Evolutionary conservation across 1,140 invertebrate species (phyloP), one percentile per base, ranked within the genome.

Genomic region (Vanessa tameamea): DNA sequence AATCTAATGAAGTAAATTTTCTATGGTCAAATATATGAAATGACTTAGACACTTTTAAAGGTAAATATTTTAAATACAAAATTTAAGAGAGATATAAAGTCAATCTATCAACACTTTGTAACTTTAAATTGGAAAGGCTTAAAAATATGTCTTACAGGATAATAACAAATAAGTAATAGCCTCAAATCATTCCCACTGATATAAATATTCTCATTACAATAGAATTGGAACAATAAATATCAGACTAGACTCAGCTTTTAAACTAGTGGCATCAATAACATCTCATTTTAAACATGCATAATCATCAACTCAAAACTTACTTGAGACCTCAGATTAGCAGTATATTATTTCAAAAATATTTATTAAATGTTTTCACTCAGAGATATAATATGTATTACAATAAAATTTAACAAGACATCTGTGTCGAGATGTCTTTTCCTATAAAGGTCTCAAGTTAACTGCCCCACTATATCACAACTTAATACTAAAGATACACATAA

Each of bases 151-250:
- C 37, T 43, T 43, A 43, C 37, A 43, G 37, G 37, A 43, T 43
- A 37, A 37, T 37, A 43, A 53, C 8, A 67, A 67, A 43, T 50
- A 73, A 73, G 20, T 48, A 73, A 73, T 73, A 73, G 72, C 72
- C 72, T 73, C 72, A 69, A 73, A 73, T 23, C 20, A 59, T 69
- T 51, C 43, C 51, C 16, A 16, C 55, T 68, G 65, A 68, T 69
- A 77, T 55, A 48, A 59, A 53, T 23, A 61, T 61, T 50, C 16
- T 64, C 48, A 68, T 63, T 50, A 73, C 47, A 64, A 65, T 57
- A 57, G 68, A 75, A 75, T 37, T 70, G 59, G 63, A 76, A 79
- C 64, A 79, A 80, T 78, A 83, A 81, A 81, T 83, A 80, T 83
- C 67, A 81, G 81, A 83, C 81, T 83, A 83, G 79, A 79, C 72